Evolutionary conservation across 2,113 vertebrate genomes (phyloP), one percentile per base, ranked within the genome.

Genomic region (Motacilla alba): DNA sequence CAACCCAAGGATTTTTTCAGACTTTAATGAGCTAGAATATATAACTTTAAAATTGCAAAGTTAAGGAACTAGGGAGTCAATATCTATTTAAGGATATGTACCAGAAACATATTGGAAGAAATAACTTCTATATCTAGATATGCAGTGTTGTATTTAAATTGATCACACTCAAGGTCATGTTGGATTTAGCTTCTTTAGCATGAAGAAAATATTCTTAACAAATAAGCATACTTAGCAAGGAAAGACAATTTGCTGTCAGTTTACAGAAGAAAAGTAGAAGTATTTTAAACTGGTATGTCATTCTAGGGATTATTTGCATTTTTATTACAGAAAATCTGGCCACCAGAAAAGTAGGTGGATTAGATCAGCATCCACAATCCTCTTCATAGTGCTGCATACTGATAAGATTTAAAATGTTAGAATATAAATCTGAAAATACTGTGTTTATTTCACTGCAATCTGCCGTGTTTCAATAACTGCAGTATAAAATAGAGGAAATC

Each of bases 241-340:
- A 80, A 83, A 64, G 44, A 88, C 50, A 93, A 94, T 87, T 87
- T 89, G 17, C 77, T 87, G n/a, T 74, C 73, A 74, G 67, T 87
- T 93, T 94, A 70, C 46, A 41, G 68, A 93, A 87, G 73, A 75
- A 79, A 90, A 85, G 50, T 76, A 64, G 41, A 67, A 94, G 75
- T 49, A 67, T 78, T 93, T 92, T 82, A 95, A 83, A 91, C 59
- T 90, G 43, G 19, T 49, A 77, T 84, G 93, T 77, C 81, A 89
- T 76, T 93, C 69, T 67, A 84, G 53, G 75, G 55, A 89, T 80
- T 94, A 64, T 88, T 90, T 89, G 69, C 47, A 64, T 92, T 95
- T 95, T 96, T 93, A 93, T 92, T 92, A 89, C 58, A 60, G 82
- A 90, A 94, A 94, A 93, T 81, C 74, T 91, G 56, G 43, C 74